These are phyloP conservation scores for Choreutis nemorana DNA, from an alignment of 2,888 invertebrate species.

Conservation along the genomic window DNA sequence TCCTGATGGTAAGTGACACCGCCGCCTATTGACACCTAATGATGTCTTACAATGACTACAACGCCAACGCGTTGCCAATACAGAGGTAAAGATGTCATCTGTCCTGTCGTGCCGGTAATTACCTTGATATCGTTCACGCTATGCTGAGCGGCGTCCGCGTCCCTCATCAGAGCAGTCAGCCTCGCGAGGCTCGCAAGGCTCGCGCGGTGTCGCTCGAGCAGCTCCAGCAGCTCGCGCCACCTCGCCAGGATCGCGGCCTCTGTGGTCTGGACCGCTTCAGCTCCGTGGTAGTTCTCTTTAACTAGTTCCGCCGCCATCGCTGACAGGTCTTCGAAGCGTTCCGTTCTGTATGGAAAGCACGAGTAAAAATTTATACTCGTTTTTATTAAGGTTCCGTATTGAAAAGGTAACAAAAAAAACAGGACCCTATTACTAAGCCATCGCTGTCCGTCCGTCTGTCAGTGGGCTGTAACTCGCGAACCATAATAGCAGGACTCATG, in stretches of 20 bases:
- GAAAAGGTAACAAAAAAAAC: too few species aligned
- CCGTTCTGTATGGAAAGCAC: slow-evolving; percentile 77
- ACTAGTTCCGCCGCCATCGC: slow-evolving; percentile 94
- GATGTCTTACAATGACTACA: too few species aligned
- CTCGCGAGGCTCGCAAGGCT: slow-evolving; percentile 82
- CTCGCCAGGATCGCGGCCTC: slow-evolving; percentile 82
- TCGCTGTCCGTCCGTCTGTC: too few species aligned
- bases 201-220: slow-evolving; percentile 82
- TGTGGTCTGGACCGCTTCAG: slow-evolving; percentile 76
- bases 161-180: slow-evolving; percentile 87
- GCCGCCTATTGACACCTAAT: too few species aligned
- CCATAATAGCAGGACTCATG: too few species aligned
- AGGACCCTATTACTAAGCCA: too few species aligned
- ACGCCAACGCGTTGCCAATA: too few species aligned
- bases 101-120: not conserved
- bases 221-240: slow-evolving; percentile 86
- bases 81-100: too few species aligned
- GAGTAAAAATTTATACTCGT: too few species aligned
- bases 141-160: slow-evolving; percentile 88
- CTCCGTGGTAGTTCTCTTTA: slow-evolving; percentile 89
- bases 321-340: slow-evolving; percentile 92
- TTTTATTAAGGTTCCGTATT: too few species aligned
- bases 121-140: slow-evolving; percentile 87
- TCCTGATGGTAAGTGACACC: too few species aligned
- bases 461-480: too few species aligned